Percentiles rank a stretch among this genome's conserved stretches.
phyloP scores from a whole-genome alignment of 2,113 vertebrate genomes.

The Noctilio leporinus region DNA sequence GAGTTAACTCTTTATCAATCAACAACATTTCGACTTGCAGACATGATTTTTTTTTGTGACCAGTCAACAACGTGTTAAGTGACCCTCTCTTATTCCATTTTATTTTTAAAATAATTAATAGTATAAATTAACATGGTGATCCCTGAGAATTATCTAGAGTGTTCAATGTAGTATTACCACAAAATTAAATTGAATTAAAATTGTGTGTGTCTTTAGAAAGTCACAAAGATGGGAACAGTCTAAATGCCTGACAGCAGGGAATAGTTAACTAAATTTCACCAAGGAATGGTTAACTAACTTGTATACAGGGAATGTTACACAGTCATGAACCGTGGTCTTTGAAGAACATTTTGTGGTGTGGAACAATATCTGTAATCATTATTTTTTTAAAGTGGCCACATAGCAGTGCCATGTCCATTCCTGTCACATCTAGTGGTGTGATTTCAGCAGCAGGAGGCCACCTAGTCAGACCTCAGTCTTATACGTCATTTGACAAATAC shows the following conservation, averaged over 20 bases:
- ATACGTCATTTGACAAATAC: background rate
- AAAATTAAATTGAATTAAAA: constrained; percentile 3
- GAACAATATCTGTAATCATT: constrained; percentile 8
- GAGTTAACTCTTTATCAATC: too few species aligned
- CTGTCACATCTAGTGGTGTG: background rate
- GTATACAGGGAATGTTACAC: background rate
- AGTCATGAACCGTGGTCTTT: background rate
- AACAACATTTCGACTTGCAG: too few species aligned
- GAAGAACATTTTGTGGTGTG: background rate
- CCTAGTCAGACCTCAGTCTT: background rate
- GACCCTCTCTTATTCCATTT: background rate
- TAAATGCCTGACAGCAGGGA: background rate
- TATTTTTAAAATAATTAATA: background rate
- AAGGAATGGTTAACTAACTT: background rate
- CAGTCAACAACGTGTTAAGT: too few species aligned
- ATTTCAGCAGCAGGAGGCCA: background rate
- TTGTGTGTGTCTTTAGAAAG: background rate
- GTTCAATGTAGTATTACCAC: background rate
- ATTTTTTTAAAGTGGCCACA: background rate
- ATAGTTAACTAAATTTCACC: background rate
- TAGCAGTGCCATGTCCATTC: background rate
- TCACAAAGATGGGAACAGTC: background rate
- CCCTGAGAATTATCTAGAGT: background rate
- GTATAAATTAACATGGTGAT: background rate
- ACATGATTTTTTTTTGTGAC: too few species aligned